These are phyloP conservation scores for Tachina fera DNA, from an alignment of 2,888 invertebrate genomes.

Conservation along the genomic window DNA sequence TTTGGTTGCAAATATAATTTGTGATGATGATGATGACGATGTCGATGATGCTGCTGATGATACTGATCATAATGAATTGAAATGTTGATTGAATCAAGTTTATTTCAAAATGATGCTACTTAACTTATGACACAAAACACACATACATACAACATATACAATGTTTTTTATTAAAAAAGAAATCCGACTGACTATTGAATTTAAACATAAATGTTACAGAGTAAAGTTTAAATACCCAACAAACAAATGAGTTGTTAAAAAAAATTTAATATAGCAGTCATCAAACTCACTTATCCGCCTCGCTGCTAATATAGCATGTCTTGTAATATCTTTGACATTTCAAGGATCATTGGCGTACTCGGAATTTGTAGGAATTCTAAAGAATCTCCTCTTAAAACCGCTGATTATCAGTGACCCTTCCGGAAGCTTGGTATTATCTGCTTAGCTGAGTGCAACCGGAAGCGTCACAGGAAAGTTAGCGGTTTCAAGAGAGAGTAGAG, in stretches of 20 bases:
- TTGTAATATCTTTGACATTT: too few species aligned
- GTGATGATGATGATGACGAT: slow-evolving; percentile 4
- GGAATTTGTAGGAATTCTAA: too few species aligned
- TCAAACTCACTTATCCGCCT: too few species aligned
- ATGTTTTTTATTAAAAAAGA: neutral
- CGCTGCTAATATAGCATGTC: too few species aligned
- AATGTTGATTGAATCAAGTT: slow-evolving; percentile 82
- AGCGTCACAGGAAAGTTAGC: too few species aligned
- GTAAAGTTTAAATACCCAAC: slow-evolving; percentile 11
- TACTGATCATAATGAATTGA: slow-evolving; percentile 69
- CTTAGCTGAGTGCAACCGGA: too few species aligned
- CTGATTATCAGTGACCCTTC: too few species aligned
- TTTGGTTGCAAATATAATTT: slow-evolving; percentile 37
- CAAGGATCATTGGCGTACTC: too few species aligned
- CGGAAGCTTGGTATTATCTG: too few species aligned
- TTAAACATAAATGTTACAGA: slow-evolving; percentile 47
- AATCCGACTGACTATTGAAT: slow-evolving; percentile 32
- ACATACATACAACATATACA: slow-evolving; percentile 26
- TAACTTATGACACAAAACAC: slow-evolving; percentile 74
- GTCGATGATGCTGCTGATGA: slow-evolving; percentile 42
- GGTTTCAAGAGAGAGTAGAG: too few species aligned
- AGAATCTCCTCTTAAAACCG: too few species aligned
- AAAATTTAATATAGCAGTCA: too few species aligned
- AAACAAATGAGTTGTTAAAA: neutral
- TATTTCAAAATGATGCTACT: slow-evolving; percentile 83